Evolutionary conservation across 2,888 invertebrate genomes (phyloP).

Genomic region (Amphimallon solstitiale): DNA sequence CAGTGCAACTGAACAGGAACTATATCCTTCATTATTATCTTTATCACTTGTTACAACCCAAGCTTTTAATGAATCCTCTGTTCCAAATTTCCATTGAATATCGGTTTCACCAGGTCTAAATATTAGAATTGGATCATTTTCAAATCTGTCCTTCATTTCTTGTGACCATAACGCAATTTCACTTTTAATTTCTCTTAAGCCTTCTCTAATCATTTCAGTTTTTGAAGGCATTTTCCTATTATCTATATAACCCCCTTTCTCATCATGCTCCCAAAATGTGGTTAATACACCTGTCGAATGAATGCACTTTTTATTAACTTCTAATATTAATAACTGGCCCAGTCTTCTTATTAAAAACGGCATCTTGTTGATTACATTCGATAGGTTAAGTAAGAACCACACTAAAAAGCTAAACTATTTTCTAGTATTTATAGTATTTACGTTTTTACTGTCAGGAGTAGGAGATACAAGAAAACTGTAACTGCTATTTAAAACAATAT

Average conservation of each 20-base stretch:
- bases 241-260: constrained; percentile 70
- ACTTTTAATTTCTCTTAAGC: constrained; percentile 72
- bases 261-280: constrained; percentile 69
- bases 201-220: constrained; percentile 70
- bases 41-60: constrained; percentile 82
- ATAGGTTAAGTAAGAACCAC: neutral
- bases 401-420: neutral
- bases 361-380: too few relatives aligned
- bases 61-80: constrained; percentile 70
- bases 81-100: constrained; percentile 76
- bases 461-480: too few relatives aligned
- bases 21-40: constrained; percentile 84
- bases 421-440: too few relatives aligned
- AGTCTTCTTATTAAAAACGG: constrained; percentile 9
- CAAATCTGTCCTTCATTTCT: constrained; percentile 74
- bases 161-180: constrained; percentile 74
- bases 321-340: neutral
- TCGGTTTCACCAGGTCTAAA: constrained; percentile 76
- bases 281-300: constrained; percentile 14
- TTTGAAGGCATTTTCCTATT: constrained; percentile 61
- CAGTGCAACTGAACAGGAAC: constrained; percentile 72
- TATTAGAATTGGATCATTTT: constrained; percentile 70
- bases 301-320: neutral
- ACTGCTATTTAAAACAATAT: too few relatives aligned
- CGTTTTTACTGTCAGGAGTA: too few relatives aligned